Evolutionary conservation across 2,888 invertebrate species (phyloP).

Genomic region (Meiosimyza decipiens): DNA sequence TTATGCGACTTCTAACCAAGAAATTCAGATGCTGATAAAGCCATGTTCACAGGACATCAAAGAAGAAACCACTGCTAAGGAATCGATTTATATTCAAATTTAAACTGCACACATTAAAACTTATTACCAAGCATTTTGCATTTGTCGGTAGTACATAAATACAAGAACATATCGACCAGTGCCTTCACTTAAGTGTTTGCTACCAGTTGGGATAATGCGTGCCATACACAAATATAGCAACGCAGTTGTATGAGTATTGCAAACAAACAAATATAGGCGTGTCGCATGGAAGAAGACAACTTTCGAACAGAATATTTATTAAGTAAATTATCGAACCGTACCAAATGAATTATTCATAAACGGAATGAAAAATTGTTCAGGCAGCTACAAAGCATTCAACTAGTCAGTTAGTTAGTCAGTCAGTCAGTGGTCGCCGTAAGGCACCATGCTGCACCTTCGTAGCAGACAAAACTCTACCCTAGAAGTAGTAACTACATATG

Average conservation of each 20-base stretch:
- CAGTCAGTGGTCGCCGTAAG: too few relatives aligned
- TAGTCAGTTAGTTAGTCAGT: too few relatives aligned
- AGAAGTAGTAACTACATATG: too few relatives aligned
- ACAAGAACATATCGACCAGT: too few relatives aligned
- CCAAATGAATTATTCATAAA: slow-evolving; percentile 60
- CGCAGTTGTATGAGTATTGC: background rate
- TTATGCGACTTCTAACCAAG: too few relatives aligned
- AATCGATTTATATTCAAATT: slow-evolving; percentile 14
- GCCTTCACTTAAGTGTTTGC: too few relatives aligned
- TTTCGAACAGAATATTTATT: slow-evolving; percentile 50
- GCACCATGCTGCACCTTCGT: too few relatives aligned
- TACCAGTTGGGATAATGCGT: too few relatives aligned
- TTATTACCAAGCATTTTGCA: background rate
- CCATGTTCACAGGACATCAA: too few relatives aligned
- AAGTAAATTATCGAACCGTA: slow-evolving; percentile 61
- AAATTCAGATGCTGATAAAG: too few relatives aligned
- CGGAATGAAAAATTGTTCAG: slow-evolving; percentile 52
- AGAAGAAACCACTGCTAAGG: background rate
- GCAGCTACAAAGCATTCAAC: background rate
- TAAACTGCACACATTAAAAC: background rate
- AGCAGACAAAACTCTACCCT: too few relatives aligned
- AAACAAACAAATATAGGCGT: background rate
- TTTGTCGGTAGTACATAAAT: too few relatives aligned
- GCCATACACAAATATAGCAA: background rate
- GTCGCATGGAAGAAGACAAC: slow-evolving; percentile 19